Percentiles rank a stretch among this genome's conserved stretches.
phyloP scores from a whole-genome alignment of 2,797 vertebrate genomes.

The Lepus townsendii region DNA sequence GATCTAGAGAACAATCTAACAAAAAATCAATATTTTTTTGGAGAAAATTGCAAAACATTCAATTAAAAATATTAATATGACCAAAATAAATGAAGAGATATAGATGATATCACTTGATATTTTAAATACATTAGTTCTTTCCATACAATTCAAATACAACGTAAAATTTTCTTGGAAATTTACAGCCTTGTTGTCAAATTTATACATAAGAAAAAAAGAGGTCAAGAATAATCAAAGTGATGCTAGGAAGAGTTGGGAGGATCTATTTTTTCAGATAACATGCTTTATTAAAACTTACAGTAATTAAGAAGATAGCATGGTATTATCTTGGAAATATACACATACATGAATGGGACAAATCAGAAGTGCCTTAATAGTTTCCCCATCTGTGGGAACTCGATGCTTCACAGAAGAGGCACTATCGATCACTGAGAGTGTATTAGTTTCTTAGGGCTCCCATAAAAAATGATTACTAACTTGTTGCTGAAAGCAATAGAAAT shows the following conservation, averaged over 20 bases:
- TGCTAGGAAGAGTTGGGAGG: constrained; percentile 10
- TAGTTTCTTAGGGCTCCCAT: not conserved
- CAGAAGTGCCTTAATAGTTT: not conserved
- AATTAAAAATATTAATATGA: not conserved
- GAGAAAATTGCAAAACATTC: not conserved
- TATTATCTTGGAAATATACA: constrained; percentile 6
- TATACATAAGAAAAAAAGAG: not conserved
- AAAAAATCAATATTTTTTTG: not conserved
- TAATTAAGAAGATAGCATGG: constrained; percentile 12
- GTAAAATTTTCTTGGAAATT: constrained; percentile 9
- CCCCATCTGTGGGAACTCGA: not conserved
- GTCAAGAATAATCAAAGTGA: constrained; percentile 21
- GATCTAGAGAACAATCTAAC: not conserved
- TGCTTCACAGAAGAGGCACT: not conserved
- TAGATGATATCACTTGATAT: not conserved
- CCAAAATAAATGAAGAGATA: constrained; percentile 32
- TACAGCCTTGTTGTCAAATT: constrained; percentile 15
- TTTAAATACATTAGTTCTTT: constrained; percentile 28
- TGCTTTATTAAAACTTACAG: constrained; percentile 44
- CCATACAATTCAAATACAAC: not conserved
- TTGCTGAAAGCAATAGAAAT: not conserved
- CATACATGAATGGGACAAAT: not conserved
- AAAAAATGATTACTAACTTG: not conserved
- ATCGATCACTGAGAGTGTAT: not conserved
- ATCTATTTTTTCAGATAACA: constrained; percentile 2